Base-by-base conservation (phyloP, 1,140 invertebrate genomes). In the Brachionus calyciflorus region DNA sequence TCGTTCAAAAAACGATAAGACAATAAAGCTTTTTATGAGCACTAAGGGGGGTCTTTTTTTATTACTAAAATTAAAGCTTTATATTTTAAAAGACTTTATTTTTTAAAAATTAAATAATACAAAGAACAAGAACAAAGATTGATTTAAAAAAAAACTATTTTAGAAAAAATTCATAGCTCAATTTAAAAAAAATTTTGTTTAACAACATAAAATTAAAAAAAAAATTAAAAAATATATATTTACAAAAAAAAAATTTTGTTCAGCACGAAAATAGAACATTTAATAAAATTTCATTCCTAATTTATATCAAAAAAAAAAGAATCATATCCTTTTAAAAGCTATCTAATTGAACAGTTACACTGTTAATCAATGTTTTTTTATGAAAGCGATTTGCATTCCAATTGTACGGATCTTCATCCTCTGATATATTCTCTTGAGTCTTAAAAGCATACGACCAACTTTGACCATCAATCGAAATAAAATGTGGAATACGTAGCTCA, bases 401-500 rank as follows among this genome's bases (percentile, higher is more conserved):
- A 30, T 73, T 73, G 69, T 73, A 73, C 21, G 69, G 69, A 51
- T 73, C 69, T n/a, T 73, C 69, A 2, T 55, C 51, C 12, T 73
- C 69, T 37, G 44, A 14, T 24, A 55, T 55, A 41, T 12, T 73
- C 0, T 65, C 60, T 12, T 65, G 33, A 9, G 69, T 73, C 41
- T 73, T 73, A 24, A 73, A 73, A 40, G 69, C 69, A 55, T 73
- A 73, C 3, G 69, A 73, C 69, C 69, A 73, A 55, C 69, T 73
- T 37, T 73, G 69, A 6, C 69, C 69, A 55, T 73, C 69, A 21
- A 73, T 73, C 9, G 69, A 73, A 10, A 73, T 73, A 40, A 73
- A 86, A 79, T 88, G 88, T 12, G 88, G 88, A 30, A 89, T 83
- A 37, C 85, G 80, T 28, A 96, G 87, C 81, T 94, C 93, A 78